Percentiles rank a stretch among this genome's conserved stretches.
Evolutionary conservation across 2,888 invertebrate species (phyloP).

Genomic region (Amphipyra berbera): DNA sequence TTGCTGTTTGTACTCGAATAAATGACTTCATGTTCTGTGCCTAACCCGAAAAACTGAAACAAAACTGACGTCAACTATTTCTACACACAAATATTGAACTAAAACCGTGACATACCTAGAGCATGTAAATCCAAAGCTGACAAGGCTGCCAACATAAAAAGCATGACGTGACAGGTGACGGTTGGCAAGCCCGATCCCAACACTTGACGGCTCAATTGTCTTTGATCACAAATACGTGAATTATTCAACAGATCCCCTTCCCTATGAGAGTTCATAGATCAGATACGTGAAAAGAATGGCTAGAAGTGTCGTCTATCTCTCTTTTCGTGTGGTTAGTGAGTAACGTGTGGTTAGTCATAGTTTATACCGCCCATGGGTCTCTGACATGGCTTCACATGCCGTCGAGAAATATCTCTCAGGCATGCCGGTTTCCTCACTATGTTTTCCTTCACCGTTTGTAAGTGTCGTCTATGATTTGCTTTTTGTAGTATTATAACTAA

Average conservation of each 20-base stretch:
- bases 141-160: conserved; percentile 71
- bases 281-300: conserved; percentile 34
- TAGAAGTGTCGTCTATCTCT: conserved; percentile 3
- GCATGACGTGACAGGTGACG: conserved; percentile 67
- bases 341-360: no score
- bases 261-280: conserved; percentile 44
- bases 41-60: conserved; percentile 2
- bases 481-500: no score
- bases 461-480: no score
- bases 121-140: conserved; percentile 52
- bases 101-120: conserved; percentile 39
- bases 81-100: conserved; percentile 3
- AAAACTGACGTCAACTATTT: conserved; percentile 3
- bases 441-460: no score
- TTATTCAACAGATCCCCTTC: conserved; percentile 71
- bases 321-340: no score
- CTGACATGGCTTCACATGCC: no score
- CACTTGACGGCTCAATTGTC: conserved; percentile 80
- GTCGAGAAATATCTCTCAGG: no score
- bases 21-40: no score
- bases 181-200: conserved; percentile 58
- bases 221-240: conserved; percentile 84
- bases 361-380: no score
- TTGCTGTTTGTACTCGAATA: no score
- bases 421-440: no score